A percentile compares a stretch with the other conserved stretches of the same genome.
phyloP scores from a whole-genome alignment of 1,140 invertebrate species.

The Drosophila oshimai region DNA sequence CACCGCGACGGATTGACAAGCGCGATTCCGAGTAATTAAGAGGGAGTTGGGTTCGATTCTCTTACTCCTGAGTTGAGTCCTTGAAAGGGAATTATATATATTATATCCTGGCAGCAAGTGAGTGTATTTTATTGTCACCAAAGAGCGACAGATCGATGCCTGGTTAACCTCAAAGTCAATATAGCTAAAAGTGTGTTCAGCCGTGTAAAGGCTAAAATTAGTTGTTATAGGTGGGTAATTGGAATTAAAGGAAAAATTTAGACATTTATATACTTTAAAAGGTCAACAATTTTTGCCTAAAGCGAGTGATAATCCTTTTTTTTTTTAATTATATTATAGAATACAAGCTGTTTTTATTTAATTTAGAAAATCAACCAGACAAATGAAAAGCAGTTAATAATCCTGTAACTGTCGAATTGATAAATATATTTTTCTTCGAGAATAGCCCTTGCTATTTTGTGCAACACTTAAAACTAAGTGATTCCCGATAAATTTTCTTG shows the following conservation, averaged over 20 bases:
- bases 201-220: conserved; percentile 9
- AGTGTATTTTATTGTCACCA: background rate
- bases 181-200: conserved; percentile 13
- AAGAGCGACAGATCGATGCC: conserved; percentile 8
- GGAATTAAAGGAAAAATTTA: background rate
- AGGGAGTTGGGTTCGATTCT: conserved; percentile 23
- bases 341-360: too few relatives aligned
- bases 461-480: background rate
- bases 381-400: background rate
- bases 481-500: conserved; percentile 5
- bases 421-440: conserved; percentile 5
- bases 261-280: too few relatives aligned
- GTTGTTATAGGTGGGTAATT: conserved; percentile 9
- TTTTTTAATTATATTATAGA: too few relatives aligned
- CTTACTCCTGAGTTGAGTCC: background rate
- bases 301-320: too few relatives aligned
- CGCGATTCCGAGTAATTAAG: conserved; percentile 29
- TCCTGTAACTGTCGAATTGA: background rate
- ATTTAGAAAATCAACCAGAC: too few relatives aligned
- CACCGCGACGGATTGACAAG: conserved; percentile 25
- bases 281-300: too few relatives aligned
- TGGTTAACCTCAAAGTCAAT: background rate
- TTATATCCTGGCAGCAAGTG: background rate
- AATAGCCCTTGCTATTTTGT: background rate
- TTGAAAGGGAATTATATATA: conserved; percentile 31